These are phyloP conservation scores for Eutrigla gurnardus DNA, from an alignment of 2,797 vertebrate genomes.

Conservation along the genomic window DNA sequence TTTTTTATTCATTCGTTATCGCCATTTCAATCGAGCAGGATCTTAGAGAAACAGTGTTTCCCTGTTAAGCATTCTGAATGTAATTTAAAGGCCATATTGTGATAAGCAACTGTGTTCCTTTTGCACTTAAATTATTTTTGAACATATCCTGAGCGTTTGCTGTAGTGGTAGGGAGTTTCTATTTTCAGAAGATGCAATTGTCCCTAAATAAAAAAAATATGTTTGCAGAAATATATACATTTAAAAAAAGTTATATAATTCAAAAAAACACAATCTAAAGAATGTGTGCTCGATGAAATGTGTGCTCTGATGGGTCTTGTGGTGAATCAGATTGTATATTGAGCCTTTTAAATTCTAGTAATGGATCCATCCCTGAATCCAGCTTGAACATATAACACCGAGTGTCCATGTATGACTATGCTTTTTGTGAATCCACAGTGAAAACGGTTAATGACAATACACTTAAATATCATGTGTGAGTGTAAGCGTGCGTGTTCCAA, in stretches of 20 bases:
- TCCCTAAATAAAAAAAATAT: conserved; percentile 20
- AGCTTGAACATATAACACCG: conserved; percentile 15
- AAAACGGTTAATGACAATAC: conserved; percentile 26
- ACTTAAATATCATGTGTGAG: conserved; percentile 31
- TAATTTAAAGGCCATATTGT: conserved; percentile 70
- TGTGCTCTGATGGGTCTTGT: conserved; percentile 6
- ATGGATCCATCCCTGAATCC: conserved; percentile 34
- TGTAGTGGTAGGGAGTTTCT: conserved; percentile 53
- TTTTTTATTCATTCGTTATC: background rate
- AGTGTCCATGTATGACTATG: conserved; percentile 38
- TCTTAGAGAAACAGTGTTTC: conserved; percentile 26
- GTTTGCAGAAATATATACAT: conserved; percentile 11
- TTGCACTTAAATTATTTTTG: conserved; percentile 70
- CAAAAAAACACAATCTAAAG: conserved; percentile 5
- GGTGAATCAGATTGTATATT: conserved; percentile 41
- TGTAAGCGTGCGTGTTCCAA: conserved; percentile 38
- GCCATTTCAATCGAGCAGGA: conserved; percentile 22
- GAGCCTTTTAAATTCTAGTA: conserved; percentile 43
- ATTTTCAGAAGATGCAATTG: conserved; percentile 56
- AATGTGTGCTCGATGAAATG: conserved; percentile 21
- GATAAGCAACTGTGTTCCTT: conserved; percentile 52
- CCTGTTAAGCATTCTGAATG: conserved; percentile 70
- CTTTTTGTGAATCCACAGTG: conserved; percentile 56
- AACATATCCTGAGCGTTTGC: conserved; percentile 62
- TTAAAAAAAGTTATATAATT: background rate